Evolutionary conservation across 2,888 invertebrate genomes (phyloP).

Genomic region (Xestia sexstrigata): DNA sequence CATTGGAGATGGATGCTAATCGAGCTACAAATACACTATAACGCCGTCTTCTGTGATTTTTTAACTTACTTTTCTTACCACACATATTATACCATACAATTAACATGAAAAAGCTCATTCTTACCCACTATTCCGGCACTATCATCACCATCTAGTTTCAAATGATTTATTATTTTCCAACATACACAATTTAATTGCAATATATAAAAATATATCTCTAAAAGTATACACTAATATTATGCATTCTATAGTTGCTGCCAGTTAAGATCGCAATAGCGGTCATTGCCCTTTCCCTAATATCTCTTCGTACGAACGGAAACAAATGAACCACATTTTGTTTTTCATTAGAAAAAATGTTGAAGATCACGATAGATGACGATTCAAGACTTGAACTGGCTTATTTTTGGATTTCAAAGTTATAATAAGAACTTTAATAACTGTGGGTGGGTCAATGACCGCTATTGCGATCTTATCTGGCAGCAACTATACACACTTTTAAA

Average conservation of each 20-base stretch:
- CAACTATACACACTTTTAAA: conserved; percentile 8
- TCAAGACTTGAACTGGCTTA: no score
- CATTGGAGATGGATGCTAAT: conserved; percentile 21
- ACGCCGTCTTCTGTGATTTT: neutral
- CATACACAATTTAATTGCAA: conserved; percentile 19
- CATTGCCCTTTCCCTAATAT: no score
- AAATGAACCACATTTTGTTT: no score
- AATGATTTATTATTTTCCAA: conserved; percentile 28
- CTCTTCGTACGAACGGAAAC: no score
- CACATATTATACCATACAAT: conserved; percentile 24
- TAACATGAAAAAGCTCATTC: conserved; percentile 23
- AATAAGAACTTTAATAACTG: no score
- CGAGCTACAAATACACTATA: conserved; percentile 18
- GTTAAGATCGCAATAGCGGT: no score
- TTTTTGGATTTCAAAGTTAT: no score
- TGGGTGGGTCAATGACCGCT: no score
- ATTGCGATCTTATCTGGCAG: no score
- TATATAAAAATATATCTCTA: conserved; percentile 38
- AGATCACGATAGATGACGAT: no score
- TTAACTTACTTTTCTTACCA: conserved; percentile 5
- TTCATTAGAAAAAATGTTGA: no score
- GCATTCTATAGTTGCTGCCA: neutral
- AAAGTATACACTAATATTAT: conserved; percentile 35
- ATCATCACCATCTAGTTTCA: conserved; percentile 18
- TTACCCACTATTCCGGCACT: conserved; percentile 27